Evolutionary conservation across 2,797 vertebrate species (phyloP), one percentile per base, ranked within the genome.

Genomic region (Dryobates pubescens): DNA sequence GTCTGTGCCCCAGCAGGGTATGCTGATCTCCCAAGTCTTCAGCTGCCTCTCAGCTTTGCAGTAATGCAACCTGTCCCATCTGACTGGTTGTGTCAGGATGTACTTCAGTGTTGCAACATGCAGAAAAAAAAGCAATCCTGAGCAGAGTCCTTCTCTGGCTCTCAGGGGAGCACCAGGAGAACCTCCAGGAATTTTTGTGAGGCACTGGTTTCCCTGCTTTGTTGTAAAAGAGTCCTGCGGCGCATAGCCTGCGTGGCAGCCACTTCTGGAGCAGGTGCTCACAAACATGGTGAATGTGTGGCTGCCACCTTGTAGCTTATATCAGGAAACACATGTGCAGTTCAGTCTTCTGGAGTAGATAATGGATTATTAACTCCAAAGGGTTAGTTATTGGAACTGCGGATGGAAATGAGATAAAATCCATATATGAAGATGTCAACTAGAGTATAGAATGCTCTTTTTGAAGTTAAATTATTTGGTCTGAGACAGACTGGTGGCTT

Each of bases 271-370:
- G 15, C 5, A 32, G 68, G 41, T 70, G 54, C 32, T 82, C 4
- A 1, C 0, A 1, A 70, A 19, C 0, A 0, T 10, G 49, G 30
- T n/a, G 74, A 79, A 29, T 27, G 54, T 54, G 27, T 47, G 77
- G 17, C 58, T 65, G 32, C 43, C 45, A 10, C 47, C 12, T 15
- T 1, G 6, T 79, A 3, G 2, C 41, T 74, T 71, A 57, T 54
- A 19, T 82, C 24, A 56, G 58, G 69, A 78, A 90, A 56, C 74
- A 71, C 9, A 3, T 0, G 3, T 77, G 13, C 36, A 58, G 23
- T 64, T 51, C 34, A 17, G 34, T 70, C 9, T 81, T 70, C 54
- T 79, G 49, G 68, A 51, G 24, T 76, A 54, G 61, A 24, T 47
- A n/a, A 47, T 32, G 15, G 38, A 3, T 59, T 82, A 70, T 29